phyloP scores from a whole-genome alignment of 2,113 vertebrate genomes.

The Phalacrocorax brasilianus region DNA sequence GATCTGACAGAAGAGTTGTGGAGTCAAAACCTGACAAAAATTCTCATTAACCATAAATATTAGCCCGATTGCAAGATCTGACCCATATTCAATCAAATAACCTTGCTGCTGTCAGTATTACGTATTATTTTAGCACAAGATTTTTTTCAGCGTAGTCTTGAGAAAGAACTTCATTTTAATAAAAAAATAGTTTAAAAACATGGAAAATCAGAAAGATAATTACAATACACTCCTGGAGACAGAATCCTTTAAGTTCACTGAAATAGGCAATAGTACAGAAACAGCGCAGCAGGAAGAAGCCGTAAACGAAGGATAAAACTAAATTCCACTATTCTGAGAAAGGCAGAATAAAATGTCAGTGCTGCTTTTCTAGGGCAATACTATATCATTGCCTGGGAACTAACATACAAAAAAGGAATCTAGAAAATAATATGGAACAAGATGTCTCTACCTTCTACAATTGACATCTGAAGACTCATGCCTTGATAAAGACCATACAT shows the following conservation, averaged over 20 bases:
- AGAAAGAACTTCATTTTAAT: background rate
- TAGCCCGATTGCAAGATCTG: background rate
- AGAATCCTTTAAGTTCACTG: background rate
- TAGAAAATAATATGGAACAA: background rate
- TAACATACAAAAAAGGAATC: background rate
- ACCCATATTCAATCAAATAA: background rate
- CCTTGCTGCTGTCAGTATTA: background rate
- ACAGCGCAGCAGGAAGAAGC: background rate
- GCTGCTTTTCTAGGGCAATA: background rate
- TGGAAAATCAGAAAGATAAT: background rate
- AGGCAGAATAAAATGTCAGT: background rate
- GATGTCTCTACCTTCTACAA: slow-evolving; percentile 80
- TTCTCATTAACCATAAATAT: background rate
- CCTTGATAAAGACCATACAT: slow-evolving; percentile 87
- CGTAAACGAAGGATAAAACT: background rate
- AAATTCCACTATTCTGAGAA: background rate
- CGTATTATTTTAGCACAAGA: background rate
- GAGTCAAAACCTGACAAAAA: background rate
- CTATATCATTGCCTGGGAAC: background rate
- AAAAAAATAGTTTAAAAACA: background rate
- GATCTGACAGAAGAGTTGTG: background rate
- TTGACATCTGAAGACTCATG: slow-evolving; percentile 87
- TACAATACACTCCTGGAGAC: background rate
- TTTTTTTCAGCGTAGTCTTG: background rate
- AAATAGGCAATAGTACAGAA: background rate